Evolutionary conservation across 2,113 vertebrate genomes (phyloP), one percentile per base, ranked within the genome.

Genomic region (Xiphophorus maculatus): DNA sequence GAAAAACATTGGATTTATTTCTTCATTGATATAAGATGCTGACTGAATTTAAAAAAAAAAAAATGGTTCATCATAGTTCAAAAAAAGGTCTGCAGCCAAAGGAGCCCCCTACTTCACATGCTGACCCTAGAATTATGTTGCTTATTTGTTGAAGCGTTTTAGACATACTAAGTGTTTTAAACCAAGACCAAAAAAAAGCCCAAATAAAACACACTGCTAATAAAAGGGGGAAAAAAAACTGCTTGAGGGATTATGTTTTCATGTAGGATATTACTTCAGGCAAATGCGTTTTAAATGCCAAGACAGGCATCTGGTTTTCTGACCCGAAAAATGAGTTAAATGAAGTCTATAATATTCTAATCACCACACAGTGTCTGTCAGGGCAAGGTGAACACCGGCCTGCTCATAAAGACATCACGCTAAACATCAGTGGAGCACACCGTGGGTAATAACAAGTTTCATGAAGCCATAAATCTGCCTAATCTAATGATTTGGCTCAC

Each of bases 401-500:
- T 67, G 58, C 91, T 91, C 88, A 94, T 93, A 91, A 93, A 93
- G 92, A 93, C 92, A 92, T 94, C 92, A 91, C 84, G 76, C 83
- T 87, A 89, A 91, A 89, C 92, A 91, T 90, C 92, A 91, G 84
- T 87, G 90, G 76, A 89, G 89, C 87, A 69, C 68, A 60, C 81
- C 70, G 25, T 78, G 83, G 90, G 89, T 92, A 91, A 91, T 93
- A 93, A 93, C 91, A 92, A 88, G 86, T 91, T 93, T 94, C 91
- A 93, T 91, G 89, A 89, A 91, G 82, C 89, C 82, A 88, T 94
- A 94, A 95, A 93, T 94, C 92, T 91, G 87, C 88, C 90, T 90
- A 87, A 93, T 92, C 89, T 91, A 93, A 93, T 93, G 92, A 92
- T 93, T 90, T 88, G 88, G 88, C 91, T 93, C 91, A 92, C 93